Percentiles rank a stretch among this genome's conserved stretches.
Conservation (phyloP, 2,888 invertebrate genomes). For the Baccha elongata region DNA sequence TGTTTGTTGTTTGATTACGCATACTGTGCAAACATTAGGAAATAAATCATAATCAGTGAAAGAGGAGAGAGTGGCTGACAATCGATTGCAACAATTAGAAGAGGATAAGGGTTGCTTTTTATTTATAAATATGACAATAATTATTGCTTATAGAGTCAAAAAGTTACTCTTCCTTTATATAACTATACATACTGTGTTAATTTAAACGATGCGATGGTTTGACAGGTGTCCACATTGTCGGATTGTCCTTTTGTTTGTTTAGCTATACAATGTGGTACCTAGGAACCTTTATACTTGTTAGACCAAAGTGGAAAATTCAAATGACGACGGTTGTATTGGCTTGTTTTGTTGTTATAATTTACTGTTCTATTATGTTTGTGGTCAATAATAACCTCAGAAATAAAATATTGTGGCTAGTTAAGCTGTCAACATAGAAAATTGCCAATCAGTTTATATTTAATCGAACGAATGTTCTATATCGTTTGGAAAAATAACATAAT, state of each 20-base stretch:
- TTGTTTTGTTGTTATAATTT: constrained; percentile 48
- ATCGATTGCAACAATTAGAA: constrained; percentile 40
- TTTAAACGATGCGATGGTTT: constrained; percentile 59
- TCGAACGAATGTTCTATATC: constrained; percentile 20
- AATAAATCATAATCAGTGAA: constrained; percentile 67
- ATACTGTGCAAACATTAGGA: constrained; percentile 61
- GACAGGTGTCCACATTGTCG: constrained; percentile 67
- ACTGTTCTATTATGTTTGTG: constrained; percentile 40
- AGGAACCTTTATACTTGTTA: no score
- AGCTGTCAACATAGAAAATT: constrained; percentile 37
- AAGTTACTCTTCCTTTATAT: constrained; percentile 38
- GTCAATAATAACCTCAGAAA: constrained; percentile 37
- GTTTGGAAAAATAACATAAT: constrained; percentile 12
- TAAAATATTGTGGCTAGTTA: constrained; percentile 54
- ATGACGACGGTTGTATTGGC: constrained; percentile 21
- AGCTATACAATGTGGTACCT: background rate
- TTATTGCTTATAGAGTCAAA: constrained; percentile 68
- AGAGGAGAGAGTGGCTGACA: constrained; percentile 3
- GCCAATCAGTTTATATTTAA: constrained; percentile 52
- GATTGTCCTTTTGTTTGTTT: constrained; percentile 52
- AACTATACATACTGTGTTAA: constrained; percentile 50
- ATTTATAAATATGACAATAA: constrained; percentile 62
- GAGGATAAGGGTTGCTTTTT: background rate
- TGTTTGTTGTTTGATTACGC: constrained; percentile 35
- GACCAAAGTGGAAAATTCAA: constrained; percentile 12